phyloP scores from a whole-genome alignment of 2,113 vertebrate genomes.

The Rousettus leschenaultii region DNA sequence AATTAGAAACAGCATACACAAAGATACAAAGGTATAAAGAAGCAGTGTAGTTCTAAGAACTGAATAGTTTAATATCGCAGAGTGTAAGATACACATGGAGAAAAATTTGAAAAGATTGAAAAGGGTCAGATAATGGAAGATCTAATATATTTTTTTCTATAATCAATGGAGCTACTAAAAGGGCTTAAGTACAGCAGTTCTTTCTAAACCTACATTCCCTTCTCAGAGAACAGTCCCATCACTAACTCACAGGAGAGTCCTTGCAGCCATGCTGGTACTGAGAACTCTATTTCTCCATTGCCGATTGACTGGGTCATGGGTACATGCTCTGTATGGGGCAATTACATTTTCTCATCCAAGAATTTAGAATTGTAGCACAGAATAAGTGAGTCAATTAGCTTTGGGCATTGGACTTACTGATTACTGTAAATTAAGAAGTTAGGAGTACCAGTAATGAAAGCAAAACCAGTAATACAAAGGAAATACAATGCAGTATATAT shows the following conservation, averaged over 20 bases:
- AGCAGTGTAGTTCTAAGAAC: not conserved
- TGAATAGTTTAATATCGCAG: not conserved
- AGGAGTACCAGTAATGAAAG: not conserved
- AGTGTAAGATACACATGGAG: not conserved
- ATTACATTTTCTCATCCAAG: slow-evolving; percentile 3
- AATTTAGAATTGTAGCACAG: not conserved
- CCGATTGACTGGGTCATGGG: not conserved
- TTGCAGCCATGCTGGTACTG: not conserved
- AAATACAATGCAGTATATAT: not conserved
- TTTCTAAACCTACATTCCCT: not conserved
- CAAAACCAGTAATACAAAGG: not conserved
- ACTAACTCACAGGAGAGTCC: not conserved
- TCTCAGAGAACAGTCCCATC: not conserved
- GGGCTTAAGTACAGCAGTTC: not conserved
- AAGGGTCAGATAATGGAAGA: not conserved
- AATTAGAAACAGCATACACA: not conserved
- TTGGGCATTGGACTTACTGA: not conserved
- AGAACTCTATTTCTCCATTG: not conserved
- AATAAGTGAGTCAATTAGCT: not conserved
- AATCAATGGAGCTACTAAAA: not conserved
- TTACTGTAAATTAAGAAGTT: not conserved
- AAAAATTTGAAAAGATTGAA: not conserved
- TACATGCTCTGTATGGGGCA: not conserved
- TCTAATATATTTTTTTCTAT: not conserved
- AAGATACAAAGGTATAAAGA: not conserved